phyloP scores from a whole-genome alignment of 2,113 vertebrate genomes.

The Anolis carolinensis region DNA sequence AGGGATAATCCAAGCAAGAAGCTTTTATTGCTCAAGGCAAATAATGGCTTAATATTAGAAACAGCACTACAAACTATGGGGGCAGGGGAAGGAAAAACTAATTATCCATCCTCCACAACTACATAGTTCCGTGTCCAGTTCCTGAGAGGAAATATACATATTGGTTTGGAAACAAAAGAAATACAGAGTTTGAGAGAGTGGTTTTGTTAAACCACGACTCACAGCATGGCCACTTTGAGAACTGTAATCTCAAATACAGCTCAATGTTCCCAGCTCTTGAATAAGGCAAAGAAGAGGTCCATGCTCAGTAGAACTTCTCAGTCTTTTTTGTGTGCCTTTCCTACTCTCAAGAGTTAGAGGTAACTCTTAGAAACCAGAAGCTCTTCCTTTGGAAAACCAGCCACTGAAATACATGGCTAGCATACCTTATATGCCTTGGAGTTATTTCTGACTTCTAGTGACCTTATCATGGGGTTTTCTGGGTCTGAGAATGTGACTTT shows the following conservation, averaged over 20 bases:
- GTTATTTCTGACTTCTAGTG: background rate
- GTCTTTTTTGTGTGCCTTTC: too few species aligned
- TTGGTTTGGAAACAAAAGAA: background rate
- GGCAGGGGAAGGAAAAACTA: background rate
- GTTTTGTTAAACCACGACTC: too few species aligned
- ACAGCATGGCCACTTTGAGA: too few species aligned
- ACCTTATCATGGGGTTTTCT: too few species aligned
- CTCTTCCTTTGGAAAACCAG: background rate
- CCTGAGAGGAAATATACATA: constrained; percentile 21
- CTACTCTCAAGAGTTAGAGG: too few species aligned
- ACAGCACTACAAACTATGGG: background rate
- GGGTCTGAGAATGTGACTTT: too few species aligned
- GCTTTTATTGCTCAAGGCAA: background rate
- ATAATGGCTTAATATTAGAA: background rate
- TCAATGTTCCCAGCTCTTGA: background rate
- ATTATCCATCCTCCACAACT: background rate
- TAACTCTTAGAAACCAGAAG: background rate
- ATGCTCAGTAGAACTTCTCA: background rate
- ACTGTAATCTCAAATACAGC: too few species aligned
- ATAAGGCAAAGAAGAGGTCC: background rate
- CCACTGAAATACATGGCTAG: background rate
- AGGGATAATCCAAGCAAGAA: background rate
- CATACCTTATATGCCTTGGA: constrained; percentile 10
- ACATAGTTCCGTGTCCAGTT: background rate
- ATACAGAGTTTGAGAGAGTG: too few species aligned